Percentiles rank a stretch among this genome's conserved stretches.
Conservation (phyloP, 2,113 vertebrate species). For the Anser cygnoides region DNA sequence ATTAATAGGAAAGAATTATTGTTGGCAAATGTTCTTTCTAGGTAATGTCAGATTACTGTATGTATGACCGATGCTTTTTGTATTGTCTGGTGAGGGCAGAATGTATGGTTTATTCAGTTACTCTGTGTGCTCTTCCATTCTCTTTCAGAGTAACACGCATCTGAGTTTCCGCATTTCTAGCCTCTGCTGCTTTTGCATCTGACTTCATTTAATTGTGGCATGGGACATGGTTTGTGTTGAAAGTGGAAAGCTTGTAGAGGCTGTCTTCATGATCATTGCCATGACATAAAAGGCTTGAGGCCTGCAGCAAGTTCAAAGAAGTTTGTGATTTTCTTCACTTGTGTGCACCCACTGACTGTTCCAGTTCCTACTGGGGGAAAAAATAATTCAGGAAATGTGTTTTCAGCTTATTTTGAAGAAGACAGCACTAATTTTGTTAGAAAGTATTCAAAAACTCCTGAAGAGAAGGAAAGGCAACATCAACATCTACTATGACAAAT, state of each 20-base stretch:
- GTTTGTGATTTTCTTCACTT: neutral
- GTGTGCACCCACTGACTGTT: neutral
- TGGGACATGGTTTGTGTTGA: neutral
- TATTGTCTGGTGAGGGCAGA: neutral
- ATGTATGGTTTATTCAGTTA: neutral
- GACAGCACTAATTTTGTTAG: neutral
- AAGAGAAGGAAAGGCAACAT: neutral
- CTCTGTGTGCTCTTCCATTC: neutral
- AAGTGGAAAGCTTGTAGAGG: neutral
- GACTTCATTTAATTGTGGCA: neutral
- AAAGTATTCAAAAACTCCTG: neutral
- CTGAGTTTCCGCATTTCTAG: neutral
- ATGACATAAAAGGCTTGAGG: neutral
- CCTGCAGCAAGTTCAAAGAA: neutral
- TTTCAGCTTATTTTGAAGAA: neutral
- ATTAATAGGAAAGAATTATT: neutral
- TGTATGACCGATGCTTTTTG: neutral
- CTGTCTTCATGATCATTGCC: neutral
- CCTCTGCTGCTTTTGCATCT: neutral
- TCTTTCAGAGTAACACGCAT: neutral
- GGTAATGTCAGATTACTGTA: slow-evolving; percentile 4
- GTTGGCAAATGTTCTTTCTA: slow-evolving; percentile 35
- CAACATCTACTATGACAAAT: neutral
- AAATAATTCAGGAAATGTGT: neutral
- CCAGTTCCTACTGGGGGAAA: neutral